phyloP scores from a whole-genome alignment of 2,113 vertebrate genomes.

The Dasyprocta punctata region DNA sequence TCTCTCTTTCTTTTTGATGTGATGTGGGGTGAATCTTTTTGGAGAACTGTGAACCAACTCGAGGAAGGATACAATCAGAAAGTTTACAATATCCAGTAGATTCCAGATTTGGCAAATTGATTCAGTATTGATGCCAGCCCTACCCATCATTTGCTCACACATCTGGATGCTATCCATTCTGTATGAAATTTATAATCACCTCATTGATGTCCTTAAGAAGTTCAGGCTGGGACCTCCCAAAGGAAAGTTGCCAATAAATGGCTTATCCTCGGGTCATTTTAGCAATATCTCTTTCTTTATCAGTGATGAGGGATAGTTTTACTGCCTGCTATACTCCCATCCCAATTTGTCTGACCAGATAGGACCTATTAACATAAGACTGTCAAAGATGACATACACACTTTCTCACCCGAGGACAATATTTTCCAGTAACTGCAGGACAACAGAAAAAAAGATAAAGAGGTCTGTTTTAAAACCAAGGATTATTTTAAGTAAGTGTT shows the following conservation, averaged over 20 bases:
- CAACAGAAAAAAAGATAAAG: conserved; percentile 22
- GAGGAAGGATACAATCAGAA: conserved; percentile 13
- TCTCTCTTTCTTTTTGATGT: not conserved
- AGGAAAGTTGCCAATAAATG: conserved; percentile 58
- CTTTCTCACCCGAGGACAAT: not conserved
- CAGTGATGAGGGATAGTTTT: conserved; percentile 51
- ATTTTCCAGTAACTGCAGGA: not conserved
- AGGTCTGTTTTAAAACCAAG: conserved; percentile 9
- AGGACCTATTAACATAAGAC: conserved; percentile 40
- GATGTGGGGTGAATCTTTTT: not conserved
- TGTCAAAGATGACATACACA: not conserved
- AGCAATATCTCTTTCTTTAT: conserved; percentile 65
- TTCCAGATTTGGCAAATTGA: conserved; percentile 45
- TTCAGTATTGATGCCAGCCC: conserved; percentile 4
- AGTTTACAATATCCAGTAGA: conserved; percentile 9
- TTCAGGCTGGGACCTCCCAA: conserved; percentile 36
- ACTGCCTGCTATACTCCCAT: conserved; percentile 23
- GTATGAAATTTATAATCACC: conserved; percentile 57
- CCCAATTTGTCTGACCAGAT: conserved; percentile 64
- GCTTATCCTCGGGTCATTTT: conserved; percentile 52
- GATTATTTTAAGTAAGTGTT: conserved; percentile 13
- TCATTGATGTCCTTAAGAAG: conserved; percentile 45
- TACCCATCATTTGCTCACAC: not conserved
- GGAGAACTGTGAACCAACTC: not conserved
- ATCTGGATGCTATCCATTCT: conserved; percentile 46